These are phyloP conservation scores for Sesamia nonagrioides DNA, from an alignment of 1,140 invertebrate species.

Conservation along the genomic window DNA sequence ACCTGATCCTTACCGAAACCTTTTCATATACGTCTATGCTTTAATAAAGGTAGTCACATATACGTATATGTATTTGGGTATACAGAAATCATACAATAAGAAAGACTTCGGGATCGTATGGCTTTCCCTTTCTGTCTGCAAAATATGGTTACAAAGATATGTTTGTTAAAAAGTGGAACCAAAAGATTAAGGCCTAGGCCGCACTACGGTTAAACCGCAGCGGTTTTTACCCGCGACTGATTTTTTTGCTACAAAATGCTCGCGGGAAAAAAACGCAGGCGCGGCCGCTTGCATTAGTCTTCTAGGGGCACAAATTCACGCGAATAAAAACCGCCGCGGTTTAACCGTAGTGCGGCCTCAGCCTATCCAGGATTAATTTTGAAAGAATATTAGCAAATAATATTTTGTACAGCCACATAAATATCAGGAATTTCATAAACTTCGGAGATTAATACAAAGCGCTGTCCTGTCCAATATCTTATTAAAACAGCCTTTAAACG, in stretches of 20 bases:
- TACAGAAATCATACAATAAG: background rate
- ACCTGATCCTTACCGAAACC: conserved; percentile 45
- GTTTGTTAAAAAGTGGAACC: background rate
- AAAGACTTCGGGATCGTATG: background rate
- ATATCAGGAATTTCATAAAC: conserved; percentile 19
- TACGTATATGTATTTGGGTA: background rate
- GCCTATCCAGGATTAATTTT: background rate
- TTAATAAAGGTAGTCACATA: conserved; percentile 13
- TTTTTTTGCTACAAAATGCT: no score
- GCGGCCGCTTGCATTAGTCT: no score
- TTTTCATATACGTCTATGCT: conserved; percentile 36
- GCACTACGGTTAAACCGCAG: no score
- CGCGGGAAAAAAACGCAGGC: no score
- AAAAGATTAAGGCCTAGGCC: no score
- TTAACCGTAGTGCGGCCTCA: no score
- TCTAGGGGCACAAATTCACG: no score
- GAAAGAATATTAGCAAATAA: background rate
- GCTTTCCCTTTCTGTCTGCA: background rate
- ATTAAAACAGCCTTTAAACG: conserved; percentile 9
- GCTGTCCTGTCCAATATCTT: conserved; percentile 15
- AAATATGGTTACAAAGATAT: background rate
- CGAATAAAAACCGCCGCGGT: no score
- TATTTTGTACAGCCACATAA: background rate
- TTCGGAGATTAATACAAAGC: conserved; percentile 4
- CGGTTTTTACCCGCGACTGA: no score